Conservation (phyloP, 2,888 invertebrate species). For the Eumerus sabulonum region DNA sequence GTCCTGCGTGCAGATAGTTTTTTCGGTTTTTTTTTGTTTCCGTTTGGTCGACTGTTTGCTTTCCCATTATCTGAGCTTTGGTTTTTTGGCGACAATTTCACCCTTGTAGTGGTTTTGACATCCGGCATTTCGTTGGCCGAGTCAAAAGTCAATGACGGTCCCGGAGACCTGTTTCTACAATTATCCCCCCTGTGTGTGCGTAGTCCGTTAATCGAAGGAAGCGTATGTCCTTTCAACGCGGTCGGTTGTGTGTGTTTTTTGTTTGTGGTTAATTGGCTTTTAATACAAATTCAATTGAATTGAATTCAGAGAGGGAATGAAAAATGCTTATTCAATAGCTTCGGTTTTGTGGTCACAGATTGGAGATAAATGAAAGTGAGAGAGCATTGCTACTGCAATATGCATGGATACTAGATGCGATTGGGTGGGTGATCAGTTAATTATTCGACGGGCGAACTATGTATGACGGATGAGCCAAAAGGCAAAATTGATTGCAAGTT, state of each 20-base stretch:
- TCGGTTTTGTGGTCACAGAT: neutral
- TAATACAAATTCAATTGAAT: slow-evolving; percentile 5
- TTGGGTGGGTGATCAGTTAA: no score
- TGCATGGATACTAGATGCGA: slow-evolving; percentile 17
- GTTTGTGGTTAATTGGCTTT: no score
- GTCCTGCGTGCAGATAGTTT: no score
- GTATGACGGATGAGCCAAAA: no score
- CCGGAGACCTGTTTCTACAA: no score
- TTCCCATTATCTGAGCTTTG: neutral
- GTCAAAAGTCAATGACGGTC: neutral
- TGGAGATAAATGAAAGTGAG: slow-evolving; percentile 1
- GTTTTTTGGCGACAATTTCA: neutral
- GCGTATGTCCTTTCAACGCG: neutral
- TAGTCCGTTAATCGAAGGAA: slow-evolving; percentile 13
- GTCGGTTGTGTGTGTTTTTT: slow-evolving; percentile 15
- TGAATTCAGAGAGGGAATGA: slow-evolving; percentile 19
- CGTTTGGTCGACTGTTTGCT: slow-evolving; percentile 2
- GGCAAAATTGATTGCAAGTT: no score
- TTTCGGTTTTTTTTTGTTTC: slow-evolving; percentile 1
- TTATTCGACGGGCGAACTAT: no score
- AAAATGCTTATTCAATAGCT: slow-evolving; percentile 20
- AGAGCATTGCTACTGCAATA: slow-evolving; percentile 13
- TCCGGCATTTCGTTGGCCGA: neutral
- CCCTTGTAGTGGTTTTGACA: neutral
- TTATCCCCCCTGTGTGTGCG: neutral